Evolutionary conservation across 1,140 invertebrate species (phyloP).

Genomic region (Cyclargus thomasi): DNA sequence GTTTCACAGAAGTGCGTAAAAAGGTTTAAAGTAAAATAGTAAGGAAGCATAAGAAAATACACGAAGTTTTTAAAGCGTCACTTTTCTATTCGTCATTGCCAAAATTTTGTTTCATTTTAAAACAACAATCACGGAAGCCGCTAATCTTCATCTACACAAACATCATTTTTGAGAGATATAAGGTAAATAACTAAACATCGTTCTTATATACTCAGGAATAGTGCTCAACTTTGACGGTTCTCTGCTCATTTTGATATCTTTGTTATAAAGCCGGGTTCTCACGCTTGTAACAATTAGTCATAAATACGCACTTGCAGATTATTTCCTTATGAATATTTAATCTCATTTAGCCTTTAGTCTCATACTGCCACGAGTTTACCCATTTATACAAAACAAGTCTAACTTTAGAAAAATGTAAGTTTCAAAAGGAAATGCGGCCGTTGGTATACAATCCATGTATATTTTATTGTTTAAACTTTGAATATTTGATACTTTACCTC

Average conservation of each 20-base stretch:
- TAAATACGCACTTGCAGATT: conserved; percentile 12
- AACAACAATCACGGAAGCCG: conserved; percentile 3
- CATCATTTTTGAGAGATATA: background rate
- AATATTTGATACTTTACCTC: too few species aligned
- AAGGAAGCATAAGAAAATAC: background rate
- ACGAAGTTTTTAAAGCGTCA: background rate
- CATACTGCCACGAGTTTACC: background rate
- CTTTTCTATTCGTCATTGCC: background rate
- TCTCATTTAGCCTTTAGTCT: too few species aligned
- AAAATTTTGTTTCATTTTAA: background rate
- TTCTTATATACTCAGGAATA: background rate
- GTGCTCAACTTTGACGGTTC: background rate
- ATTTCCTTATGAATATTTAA: conserved; percentile 7
- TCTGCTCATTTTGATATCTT: background rate
- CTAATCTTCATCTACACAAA: background rate
- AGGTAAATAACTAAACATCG: background rate
- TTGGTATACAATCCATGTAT: too few species aligned
- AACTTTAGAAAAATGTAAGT: too few species aligned
- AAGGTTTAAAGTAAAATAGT: background rate
- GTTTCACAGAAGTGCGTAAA: too few species aligned
- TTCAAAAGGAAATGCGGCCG: too few species aligned
- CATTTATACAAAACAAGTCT: too few species aligned
- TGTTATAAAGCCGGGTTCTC: background rate
- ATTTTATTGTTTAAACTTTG: too few species aligned
- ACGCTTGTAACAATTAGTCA: conserved; percentile 10